phyloP scores from a whole-genome alignment of 2,797 vertebrate genomes.

The Babyrousa celebensis region DNA sequence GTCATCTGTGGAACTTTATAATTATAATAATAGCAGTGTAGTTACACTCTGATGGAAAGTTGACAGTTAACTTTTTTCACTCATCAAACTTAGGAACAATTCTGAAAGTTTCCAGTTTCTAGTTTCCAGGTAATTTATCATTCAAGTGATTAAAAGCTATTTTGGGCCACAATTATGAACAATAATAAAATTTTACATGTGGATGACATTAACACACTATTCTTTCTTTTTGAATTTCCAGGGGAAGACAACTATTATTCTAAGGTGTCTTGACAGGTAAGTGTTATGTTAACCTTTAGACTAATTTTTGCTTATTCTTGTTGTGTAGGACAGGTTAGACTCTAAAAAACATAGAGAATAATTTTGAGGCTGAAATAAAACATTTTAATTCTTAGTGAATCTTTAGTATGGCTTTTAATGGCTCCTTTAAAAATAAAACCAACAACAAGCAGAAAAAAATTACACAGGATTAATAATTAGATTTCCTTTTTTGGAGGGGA shows the following conservation, averaged over 20 bases:
- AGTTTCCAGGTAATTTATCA: slow-evolving; percentile 84
- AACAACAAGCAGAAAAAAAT: background rate
- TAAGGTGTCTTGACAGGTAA: slow-evolving; percentile 97
- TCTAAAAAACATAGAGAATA: slow-evolving; percentile 33
- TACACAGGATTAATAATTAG: background rate
- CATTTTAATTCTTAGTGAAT: slow-evolving; percentile 58
- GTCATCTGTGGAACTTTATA: slow-evolving; percentile 77
- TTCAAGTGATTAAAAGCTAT: slow-evolving; percentile 82
- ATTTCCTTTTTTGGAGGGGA: background rate
- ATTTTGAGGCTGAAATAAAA: slow-evolving; percentile 57
- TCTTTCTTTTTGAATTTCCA: slow-evolving; percentile 90
- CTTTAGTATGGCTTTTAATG: slow-evolving; percentile 41
- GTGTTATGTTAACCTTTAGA: slow-evolving; percentile 77
- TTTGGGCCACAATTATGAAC: slow-evolving; percentile 77
- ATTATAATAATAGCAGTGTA: slow-evolving; percentile 82
- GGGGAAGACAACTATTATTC: slow-evolving; percentile 98
- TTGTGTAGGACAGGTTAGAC: background rate
- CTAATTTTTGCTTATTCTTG: slow-evolving; percentile 41
- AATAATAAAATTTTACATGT: slow-evolving; percentile 78
- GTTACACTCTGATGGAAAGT: slow-evolving; percentile 84
- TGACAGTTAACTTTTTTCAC: slow-evolving; percentile 84
- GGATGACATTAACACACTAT: slow-evolving; percentile 77
- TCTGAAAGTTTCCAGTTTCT: slow-evolving; percentile 84
- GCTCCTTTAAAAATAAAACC: slow-evolving; percentile 46
- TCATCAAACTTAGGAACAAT: slow-evolving; percentile 80